Evolutionary conservation across 2,113 vertebrate species (phyloP), one percentile per base, ranked within the genome.

Genomic region (Morone saxatilis): DNA sequence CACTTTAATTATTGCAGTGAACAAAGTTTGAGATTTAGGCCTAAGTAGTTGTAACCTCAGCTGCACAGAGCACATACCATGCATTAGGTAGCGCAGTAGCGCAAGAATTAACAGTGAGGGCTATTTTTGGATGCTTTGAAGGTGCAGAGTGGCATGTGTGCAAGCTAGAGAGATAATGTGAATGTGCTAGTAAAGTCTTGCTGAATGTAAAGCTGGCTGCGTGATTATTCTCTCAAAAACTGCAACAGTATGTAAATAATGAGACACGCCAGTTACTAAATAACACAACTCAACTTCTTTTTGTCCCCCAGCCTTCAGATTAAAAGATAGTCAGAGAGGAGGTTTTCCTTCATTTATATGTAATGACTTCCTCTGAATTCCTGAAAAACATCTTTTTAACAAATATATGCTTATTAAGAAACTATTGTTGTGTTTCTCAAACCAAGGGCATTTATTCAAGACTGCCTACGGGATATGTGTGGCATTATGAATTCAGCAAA

Each of bases 1-100:
- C 62, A 83, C 81, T 71, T 53, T 78, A 86, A 86, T 88, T 68
- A 85, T 68, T 80, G 38, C 80, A 75, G 61, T 20, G 41, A 76
- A 56, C 47, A n/a, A 84, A 86, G 69, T 80, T 65, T 40, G 45
- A 56, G 71, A 81, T 86, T 76, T 51, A 22, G 67, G 40, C 60
- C 11, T 7, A 6, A 31, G 82, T 25, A 31, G 70, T 19, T 78
- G 17, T 84, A 66, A 71, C 72, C 65, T 83, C 45, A 47, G 69
- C 72, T 40, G 4, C 61, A 22, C 17, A 8, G 60, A 77, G 60
- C 40, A 38, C 12, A 22, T 61, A 17, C 59, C 72, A 31, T 48
- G 17, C 40, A 60, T 40, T 22, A 51, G 61, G 61, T 38, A 51
- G 20, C 5, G 4, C 41, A 25, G 16, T 43, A 16, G 51, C 1